Percentiles rank a stretch among this genome's conserved stretches.
phyloP scores from a whole-genome alignment of 1,140 invertebrate species.

The Lerema accius region DNA sequence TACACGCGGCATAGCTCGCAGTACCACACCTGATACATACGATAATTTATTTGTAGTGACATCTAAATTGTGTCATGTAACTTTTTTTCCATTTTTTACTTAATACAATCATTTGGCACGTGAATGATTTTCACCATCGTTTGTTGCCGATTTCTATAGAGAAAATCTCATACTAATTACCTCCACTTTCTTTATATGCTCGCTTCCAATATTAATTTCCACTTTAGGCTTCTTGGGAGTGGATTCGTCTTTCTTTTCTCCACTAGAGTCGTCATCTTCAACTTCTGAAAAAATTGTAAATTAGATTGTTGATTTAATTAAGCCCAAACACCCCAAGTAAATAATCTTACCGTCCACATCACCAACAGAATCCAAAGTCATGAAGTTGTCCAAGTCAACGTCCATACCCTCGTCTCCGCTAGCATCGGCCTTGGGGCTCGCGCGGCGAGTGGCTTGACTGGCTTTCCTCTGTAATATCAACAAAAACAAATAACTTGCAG shows the following conservation, averaged over 20 bases:
- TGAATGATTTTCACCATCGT: no score
- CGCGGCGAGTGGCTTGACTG: constrained; percentile 55
- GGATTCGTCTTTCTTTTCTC: constrained; percentile 83
- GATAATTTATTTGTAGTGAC: no score
- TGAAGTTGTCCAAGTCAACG: constrained; percentile 91
- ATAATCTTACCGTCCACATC: constrained; percentile 87
- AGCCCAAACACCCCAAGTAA: background rate
- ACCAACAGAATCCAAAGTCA: constrained; percentile 92
- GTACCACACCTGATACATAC: constrained; percentile 84
- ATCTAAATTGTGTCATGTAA: no score
- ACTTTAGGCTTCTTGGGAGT: constrained; percentile 84
- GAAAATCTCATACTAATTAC: no score
- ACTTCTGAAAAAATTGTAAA: constrained; percentile 67
- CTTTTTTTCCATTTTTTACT: no score
- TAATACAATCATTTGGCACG: no score
- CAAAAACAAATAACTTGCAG: no score
- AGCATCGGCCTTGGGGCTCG: constrained; percentile 78
- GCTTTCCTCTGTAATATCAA: constrained; percentile 81
- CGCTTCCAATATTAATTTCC: constrained; percentile 89
- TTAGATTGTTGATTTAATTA: background rate
- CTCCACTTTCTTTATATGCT: constrained; percentile 89
- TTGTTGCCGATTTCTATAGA: no score
- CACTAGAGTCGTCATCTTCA: constrained; percentile 85
- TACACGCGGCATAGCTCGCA: constrained; percentile 90
- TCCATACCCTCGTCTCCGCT: constrained; percentile 89